Evolutionary conservation across 1,140 invertebrate genomes (phyloP).

Genomic region (Atta colombica): DNA sequence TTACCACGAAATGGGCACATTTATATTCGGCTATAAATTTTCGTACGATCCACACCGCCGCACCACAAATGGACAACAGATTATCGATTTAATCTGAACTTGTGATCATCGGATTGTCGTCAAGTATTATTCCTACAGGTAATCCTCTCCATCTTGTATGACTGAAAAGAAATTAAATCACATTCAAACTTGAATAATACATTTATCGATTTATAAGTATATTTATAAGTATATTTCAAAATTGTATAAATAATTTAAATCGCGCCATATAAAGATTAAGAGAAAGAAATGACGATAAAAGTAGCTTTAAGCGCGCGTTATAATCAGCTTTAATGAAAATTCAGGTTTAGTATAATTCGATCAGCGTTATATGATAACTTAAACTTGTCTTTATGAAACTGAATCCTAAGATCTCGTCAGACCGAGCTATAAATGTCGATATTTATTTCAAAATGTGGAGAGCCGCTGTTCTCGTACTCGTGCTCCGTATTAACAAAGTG

Average conservation of each 20-base stretch:
- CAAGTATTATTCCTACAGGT: background rate
- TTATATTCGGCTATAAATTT: slow-evolving; percentile 78
- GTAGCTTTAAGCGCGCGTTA: background rate
- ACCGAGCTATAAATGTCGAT: slow-evolving; percentile 56
- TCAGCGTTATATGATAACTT: slow-evolving; percentile 22
- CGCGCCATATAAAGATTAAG: background rate
- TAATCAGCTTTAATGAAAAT: slow-evolving; percentile 40
- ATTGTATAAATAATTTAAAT: background rate
- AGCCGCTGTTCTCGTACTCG: background rate
- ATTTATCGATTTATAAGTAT: background rate
- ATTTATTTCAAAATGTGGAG: slow-evolving; percentile 40
- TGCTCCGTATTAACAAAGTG: slow-evolving; percentile 39
- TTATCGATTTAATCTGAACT: slow-evolving; percentile 73
- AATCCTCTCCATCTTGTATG: background rate
- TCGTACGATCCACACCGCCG: slow-evolving; percentile 44
- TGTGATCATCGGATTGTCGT: background rate
- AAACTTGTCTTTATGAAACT: slow-evolving; percentile 55
- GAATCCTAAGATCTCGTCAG: slow-evolving; percentile 59
- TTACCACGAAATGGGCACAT: slow-evolving; percentile 51
- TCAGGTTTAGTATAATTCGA: slow-evolving; percentile 37
- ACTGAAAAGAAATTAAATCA: background rate
- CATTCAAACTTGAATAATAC: background rate
- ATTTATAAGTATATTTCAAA: background rate
- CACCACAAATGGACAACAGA: slow-evolving; percentile 67
- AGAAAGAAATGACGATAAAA: background rate